A percentile compares a stretch with the other conserved stretches of the same genome.
Evolutionary conservation across 2,888 invertebrate genomes (phyloP).

Genomic region (Ormyrus labotus): DNA sequence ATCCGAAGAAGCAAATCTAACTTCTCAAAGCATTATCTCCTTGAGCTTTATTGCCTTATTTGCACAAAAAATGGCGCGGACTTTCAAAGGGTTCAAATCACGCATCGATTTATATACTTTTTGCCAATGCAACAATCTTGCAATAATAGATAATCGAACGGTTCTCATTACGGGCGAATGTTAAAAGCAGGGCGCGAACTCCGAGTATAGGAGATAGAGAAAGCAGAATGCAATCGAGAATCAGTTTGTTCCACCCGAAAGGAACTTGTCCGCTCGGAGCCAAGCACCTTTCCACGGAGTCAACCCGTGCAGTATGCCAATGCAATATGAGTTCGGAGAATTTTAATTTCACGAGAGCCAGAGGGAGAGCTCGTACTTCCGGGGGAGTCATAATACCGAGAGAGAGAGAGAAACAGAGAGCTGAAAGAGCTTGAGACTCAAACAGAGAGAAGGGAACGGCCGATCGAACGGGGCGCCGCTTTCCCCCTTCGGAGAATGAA

Average conservation of each 20-base stretch:
- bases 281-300: background rate
- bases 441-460: background rate
- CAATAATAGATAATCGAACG: too few species aligned
- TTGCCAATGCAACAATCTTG: too few species aligned
- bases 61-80: too few species aligned
- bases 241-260: conserved; percentile 39
- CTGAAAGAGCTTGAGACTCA: too few species aligned
- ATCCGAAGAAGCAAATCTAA: too few species aligned
- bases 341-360: conserved; percentile 45
- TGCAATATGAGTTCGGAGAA: conserved; percentile 46
- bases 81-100: too few species aligned
- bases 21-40: too few species aligned
- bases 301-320: background rate
- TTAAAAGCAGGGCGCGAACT: conserved; percentile 2
- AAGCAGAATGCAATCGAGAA: background rate
- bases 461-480: background rate
- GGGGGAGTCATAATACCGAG: conserved; percentile 31
- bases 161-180: too few species aligned
- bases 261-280: conserved; percentile 17
- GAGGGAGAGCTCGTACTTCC: conserved; percentile 7
- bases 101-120: too few species aligned
- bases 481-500: conserved; percentile 10
- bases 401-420: too few species aligned
- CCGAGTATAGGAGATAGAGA: background rate
- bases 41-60: too few species aligned